Evolutionary conservation across 1,140 invertebrate genomes (phyloP).

Genomic region (Drosophila navojoa): DNA sequence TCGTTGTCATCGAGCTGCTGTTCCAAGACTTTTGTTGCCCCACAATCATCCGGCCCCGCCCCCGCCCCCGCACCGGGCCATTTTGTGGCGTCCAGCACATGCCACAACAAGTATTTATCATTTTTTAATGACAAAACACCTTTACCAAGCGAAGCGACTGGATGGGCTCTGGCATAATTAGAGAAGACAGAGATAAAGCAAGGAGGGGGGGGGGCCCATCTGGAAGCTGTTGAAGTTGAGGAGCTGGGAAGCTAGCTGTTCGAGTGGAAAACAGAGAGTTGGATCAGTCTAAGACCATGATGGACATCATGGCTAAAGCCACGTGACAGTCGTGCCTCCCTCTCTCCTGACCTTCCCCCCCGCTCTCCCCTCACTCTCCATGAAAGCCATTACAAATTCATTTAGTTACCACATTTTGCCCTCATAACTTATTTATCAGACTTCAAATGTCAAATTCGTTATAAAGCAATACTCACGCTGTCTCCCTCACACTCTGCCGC

Average conservation of each 20-base stretch:
- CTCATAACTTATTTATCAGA: constrained; percentile 72
- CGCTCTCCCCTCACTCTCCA: not conserved
- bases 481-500: not conserved
- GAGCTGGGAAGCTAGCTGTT: constrained; percentile 2
- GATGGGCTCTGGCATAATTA: no score
- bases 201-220: not conserved
- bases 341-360: no score
- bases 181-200: not conserved
- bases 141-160: not conserved
- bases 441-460: constrained; percentile 69
- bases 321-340: constrained; percentile 4
- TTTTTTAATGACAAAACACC: constrained; percentile 69
- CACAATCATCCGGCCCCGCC: no score
- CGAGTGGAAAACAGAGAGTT: constrained; percentile 8
- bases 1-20: constrained; percentile 31
- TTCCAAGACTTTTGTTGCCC: constrained; percentile 16
- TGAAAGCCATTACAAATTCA: constrained; percentile 10
- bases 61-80: not conserved
- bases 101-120: constrained; percentile 60
- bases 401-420: constrained; percentile 52
- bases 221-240: no score
- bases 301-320: not conserved
- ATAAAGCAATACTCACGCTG: constrained; percentile 35
- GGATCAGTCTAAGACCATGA: not conserved
- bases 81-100: constrained; percentile 11